Evolutionary conservation across 2,113 vertebrate genomes (phyloP).

Genomic region (Channa maculata): DNA sequence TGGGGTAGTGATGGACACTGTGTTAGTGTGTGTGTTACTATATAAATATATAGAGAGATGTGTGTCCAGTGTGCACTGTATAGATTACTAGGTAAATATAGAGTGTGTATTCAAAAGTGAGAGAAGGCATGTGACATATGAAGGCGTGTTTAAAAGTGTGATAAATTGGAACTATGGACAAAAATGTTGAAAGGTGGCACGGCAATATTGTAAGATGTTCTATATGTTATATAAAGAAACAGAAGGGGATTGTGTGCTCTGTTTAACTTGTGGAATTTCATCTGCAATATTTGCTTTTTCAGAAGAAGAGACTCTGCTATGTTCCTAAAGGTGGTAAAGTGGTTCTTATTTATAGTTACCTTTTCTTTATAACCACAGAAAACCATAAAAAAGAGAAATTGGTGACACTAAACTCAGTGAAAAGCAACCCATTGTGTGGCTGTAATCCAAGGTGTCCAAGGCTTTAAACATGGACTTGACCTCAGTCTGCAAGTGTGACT

Average conservation of each 20-base stretch:
- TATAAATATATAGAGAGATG: constrained; percentile 62
- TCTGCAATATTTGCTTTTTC: constrained; percentile 3
- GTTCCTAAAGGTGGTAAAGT: background rate
- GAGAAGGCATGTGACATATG: constrained; percentile 3
- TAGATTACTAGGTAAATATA: constrained; percentile 64
- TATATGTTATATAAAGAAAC: constrained; percentile 6
- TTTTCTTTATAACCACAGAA: background rate
- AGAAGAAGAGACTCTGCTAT: background rate
- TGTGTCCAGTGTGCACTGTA: constrained; percentile 63
- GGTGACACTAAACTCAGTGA: too few species aligned
- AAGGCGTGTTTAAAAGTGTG: constrained; percentile 29
- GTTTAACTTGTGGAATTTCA: constrained; percentile 17
- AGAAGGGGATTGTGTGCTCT: background rate
- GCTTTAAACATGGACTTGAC: constrained; percentile 34
- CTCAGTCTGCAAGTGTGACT: constrained; percentile 32
- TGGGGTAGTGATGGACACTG: constrained; percentile 67
- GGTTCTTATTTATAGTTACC: background rate
- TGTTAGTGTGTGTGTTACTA: constrained; percentile 54
- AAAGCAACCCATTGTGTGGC: background rate
- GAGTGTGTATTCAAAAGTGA: constrained; percentile 41
- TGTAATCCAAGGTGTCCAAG: background rate
- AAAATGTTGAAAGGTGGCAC: constrained; percentile 28
- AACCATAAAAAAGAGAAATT: background rate
- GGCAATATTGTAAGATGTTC: constrained; percentile 16
- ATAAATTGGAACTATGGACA: constrained; percentile 27